phyloP scores from a whole-genome alignment of 2,888 invertebrate species.

The Bugula neritina region DNA sequence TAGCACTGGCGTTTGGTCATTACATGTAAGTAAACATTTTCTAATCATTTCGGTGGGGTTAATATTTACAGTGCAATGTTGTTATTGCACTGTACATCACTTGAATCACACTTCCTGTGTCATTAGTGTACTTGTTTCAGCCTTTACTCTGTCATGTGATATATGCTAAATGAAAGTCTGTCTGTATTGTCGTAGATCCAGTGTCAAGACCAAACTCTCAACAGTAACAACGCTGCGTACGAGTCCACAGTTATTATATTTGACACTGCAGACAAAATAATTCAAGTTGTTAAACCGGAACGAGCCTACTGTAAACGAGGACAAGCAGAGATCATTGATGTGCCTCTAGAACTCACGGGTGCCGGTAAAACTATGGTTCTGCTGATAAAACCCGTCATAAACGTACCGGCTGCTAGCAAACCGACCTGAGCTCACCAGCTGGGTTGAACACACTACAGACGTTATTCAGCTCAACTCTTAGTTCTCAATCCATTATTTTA shows the following conservation, averaged over 20 bases:
- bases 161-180: not conserved
- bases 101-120: too few species aligned
- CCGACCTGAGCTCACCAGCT: too few species aligned
- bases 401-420: too few species aligned
- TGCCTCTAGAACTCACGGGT: constrained; percentile 38
- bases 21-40: constrained; percentile 34
- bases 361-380: constrained; percentile 45
- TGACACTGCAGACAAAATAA: constrained; percentile 46
- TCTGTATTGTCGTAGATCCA: constrained; percentile 35
- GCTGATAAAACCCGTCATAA: constrained; percentile 43
- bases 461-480: too few species aligned
- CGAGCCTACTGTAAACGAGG: constrained; percentile 40
- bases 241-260: constrained; percentile 45
- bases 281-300: constrained; percentile 46
- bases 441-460: too few species aligned
- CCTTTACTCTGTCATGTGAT: too few species aligned
- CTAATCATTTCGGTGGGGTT: not conserved
- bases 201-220: constrained; percentile 48
- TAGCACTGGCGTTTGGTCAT: constrained; percentile 39
- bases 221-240: constrained; percentile 46
- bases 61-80: too few species aligned
- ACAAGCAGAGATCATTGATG: constrained; percentile 39
- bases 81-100: too few species aligned
- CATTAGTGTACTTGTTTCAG: too few species aligned
- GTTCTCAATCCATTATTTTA: too few species aligned